Evolutionary conservation across 2,797 vertebrate genomes (phyloP).

Genomic region (Sebastes vulpes): DNA sequence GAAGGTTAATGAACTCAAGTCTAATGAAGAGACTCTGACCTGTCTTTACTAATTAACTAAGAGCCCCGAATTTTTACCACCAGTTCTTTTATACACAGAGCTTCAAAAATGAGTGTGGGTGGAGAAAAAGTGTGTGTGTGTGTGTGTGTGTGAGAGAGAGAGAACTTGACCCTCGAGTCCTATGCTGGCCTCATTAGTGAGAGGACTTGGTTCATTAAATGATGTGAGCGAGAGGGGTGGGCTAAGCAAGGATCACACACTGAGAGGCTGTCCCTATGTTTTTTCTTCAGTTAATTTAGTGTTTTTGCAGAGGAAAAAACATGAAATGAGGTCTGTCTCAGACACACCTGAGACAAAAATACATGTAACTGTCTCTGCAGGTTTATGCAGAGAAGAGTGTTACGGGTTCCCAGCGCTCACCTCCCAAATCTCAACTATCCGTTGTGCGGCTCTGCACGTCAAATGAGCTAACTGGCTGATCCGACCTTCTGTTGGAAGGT

Average conservation of each 20-base stretch:
- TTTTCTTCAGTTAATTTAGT: slow-evolving; percentile 23
- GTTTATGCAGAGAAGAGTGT: background rate
- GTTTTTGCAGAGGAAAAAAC: slow-evolving; percentile 10
- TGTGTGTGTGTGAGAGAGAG: background rate
- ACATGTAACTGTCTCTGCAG: background rate
- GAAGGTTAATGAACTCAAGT: slow-evolving; percentile 66
- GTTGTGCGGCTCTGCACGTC: too few species aligned
- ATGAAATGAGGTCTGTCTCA: background rate
- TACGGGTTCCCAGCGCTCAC: background rate
- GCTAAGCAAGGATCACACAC: slow-evolving; percentile 58
- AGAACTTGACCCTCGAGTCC: slow-evolving; percentile 67
- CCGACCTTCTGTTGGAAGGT: background rate
- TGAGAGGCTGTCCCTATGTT: slow-evolving; percentile 30
- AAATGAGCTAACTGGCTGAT: background rate
- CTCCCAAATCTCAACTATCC: too few species aligned
- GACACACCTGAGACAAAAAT: slow-evolving; percentile 7
- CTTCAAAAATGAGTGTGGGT: slow-evolving; percentile 42
- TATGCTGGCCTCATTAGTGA: slow-evolving; percentile 76
- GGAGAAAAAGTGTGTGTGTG: slow-evolving; percentile 22
- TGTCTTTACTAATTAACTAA: slow-evolving; percentile 63
- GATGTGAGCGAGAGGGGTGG: slow-evolving; percentile 56
- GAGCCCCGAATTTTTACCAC: background rate
- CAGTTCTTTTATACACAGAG: slow-evolving; percentile 15
- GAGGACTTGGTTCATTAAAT: slow-evolving; percentile 78
- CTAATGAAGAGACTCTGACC: slow-evolving; percentile 59